Conservation (phyloP, 92 coral and sea anemone genomes). For the Porites divaricata region DNA sequence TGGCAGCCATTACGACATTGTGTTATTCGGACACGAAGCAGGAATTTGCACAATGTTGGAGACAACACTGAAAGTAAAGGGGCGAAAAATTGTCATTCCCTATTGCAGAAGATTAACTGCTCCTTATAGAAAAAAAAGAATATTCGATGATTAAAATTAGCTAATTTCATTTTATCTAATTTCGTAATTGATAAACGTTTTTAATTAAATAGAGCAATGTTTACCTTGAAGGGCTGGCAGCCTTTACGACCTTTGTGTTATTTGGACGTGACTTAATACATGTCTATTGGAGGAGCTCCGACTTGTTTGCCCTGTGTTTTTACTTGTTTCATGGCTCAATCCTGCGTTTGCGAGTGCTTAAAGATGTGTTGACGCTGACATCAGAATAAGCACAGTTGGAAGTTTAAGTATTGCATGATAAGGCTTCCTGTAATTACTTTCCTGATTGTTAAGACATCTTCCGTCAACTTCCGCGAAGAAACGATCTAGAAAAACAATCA, state of each 20-base stretch:
- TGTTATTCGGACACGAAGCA: neutral
- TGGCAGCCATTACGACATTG: neutral
- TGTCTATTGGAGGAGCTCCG: neutral
- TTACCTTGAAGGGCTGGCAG: neutral
- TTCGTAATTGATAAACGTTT: neutral
- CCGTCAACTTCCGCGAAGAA: neutral
- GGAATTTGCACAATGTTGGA: too few relatives aligned
- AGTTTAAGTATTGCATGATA: neutral
- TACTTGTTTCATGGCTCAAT: neutral
- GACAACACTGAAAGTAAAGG: too few relatives aligned
- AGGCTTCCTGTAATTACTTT: neutral
- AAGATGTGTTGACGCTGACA: neutral
- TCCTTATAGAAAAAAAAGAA: neutral
- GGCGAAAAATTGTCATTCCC: too few relatives aligned
- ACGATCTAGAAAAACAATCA: neutral
- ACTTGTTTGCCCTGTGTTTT: neutral
- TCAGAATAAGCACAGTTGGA: neutral
- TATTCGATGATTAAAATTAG: too few relatives aligned
- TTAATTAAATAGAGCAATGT: neutral
- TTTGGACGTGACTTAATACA: neutral
- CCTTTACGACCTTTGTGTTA: neutral
- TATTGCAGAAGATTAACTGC: neutral
- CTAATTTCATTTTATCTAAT: too few relatives aligned
- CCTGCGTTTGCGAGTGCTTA: neutral
- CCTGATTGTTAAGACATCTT: neutral